phyloP scores from a whole-genome alignment of 2,113 vertebrate genomes.

The Gorsachius goisagi region DNA sequence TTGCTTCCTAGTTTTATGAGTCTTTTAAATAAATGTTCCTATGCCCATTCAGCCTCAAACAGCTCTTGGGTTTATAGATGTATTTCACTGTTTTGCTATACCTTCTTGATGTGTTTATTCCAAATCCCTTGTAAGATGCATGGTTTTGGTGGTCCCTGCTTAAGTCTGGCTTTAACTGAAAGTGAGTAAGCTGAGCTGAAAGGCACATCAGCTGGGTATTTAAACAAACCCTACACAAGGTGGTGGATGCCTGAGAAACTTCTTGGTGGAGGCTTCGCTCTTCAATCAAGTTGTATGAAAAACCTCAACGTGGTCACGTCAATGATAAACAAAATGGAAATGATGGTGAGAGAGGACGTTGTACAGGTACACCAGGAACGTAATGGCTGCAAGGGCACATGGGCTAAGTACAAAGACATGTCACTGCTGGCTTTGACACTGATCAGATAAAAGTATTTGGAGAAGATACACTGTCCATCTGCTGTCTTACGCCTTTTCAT shows the following conservation, averaged over 20 bases:
- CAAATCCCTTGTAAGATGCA: background rate
- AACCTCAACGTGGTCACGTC: background rate
- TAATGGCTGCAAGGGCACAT: background rate
- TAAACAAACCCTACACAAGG: background rate
- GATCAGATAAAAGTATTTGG: background rate
- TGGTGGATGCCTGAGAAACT: background rate
- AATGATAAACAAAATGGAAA: background rate
- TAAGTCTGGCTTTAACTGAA: background rate
- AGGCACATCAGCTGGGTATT: background rate
- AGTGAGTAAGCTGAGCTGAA: background rate
- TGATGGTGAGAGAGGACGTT: background rate
- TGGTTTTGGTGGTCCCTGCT: background rate
- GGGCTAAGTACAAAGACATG: background rate
- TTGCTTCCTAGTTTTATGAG: background rate
- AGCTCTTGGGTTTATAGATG: background rate
- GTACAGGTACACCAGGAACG: background rate
- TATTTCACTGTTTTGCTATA: background rate
- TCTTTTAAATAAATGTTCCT: background rate
- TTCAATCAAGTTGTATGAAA: background rate
- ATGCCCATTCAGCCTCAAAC: background rate
- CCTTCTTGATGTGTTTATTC: background rate
- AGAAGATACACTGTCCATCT: background rate
- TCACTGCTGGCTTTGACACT: background rate
- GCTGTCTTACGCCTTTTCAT: background rate
- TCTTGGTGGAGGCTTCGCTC: background rate